Conservation (phyloP, 2,888 invertebrate genomes). For the Apodemia mormo region DNA sequence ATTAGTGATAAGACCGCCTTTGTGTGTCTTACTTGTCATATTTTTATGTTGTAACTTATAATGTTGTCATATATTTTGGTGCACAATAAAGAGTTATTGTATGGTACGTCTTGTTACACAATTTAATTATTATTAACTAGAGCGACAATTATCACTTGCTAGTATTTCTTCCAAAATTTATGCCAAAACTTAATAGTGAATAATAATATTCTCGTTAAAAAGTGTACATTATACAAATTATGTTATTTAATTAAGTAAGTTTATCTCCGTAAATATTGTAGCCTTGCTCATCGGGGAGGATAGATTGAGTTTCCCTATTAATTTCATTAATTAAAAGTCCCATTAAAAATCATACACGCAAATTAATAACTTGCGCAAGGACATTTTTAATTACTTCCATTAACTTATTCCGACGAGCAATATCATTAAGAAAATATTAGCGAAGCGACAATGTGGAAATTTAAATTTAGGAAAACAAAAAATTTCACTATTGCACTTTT, state of each 20-base stretch:
- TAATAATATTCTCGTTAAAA: not conserved
- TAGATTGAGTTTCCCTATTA: slow-evolving; percentile 18
- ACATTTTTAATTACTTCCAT: slow-evolving; percentile 14
- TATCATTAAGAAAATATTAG: slow-evolving; percentile 5
- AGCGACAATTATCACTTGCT: no score
- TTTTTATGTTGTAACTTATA: no score
- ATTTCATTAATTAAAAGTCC: slow-evolving; percentile 18
- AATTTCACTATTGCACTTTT: not conserved
- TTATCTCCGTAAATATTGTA: slow-evolving; percentile 7
- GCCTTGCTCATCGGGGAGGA: slow-evolving; percentile 3
- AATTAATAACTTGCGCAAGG: slow-evolving; percentile 15
- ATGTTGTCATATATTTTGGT: no score
- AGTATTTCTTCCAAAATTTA: not conserved
- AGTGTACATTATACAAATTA: not conserved
- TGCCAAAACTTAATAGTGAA: not conserved
- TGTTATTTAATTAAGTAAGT: not conserved
- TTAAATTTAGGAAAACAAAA: not conserved
- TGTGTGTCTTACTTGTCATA: no score
- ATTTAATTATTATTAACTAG: no score
- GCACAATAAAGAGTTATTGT: no score
- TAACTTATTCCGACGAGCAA: slow-evolving; percentile 9
- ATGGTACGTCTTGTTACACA: no score
- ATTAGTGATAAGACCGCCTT: no score
- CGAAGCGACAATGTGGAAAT: not conserved
- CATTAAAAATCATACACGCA: slow-evolving; percentile 18